Percentiles rank a stretch among this genome's conserved stretches.
Conservation (phyloP, 1,140 invertebrate species). For the Galendromus occidentalis region DNA sequence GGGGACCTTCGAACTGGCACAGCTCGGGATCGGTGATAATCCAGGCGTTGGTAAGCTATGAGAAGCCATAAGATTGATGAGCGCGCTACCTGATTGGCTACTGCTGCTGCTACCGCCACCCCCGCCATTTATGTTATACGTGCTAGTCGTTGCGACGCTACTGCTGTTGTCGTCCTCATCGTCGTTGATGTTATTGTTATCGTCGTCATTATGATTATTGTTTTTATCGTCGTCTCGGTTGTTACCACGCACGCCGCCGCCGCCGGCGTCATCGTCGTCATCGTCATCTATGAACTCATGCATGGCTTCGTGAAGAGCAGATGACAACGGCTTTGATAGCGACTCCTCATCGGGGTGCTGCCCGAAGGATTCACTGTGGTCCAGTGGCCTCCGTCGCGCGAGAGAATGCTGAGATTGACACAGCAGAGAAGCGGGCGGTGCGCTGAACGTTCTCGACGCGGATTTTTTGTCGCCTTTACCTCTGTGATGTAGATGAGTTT, state of each 20-base stretch:
- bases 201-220: too few species aligned
- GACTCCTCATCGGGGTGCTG: background rate
- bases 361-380: background rate
- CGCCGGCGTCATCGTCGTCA: too few species aligned
- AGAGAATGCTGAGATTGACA: background rate
- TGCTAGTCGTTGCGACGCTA: too few species aligned
- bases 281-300: too few species aligned
- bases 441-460: constrained; percentile 4
- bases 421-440: background rate
- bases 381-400: background rate
- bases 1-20: constrained; percentile 19
- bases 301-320: too few species aligned
- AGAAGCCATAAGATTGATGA: background rate
- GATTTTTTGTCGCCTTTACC: background rate
- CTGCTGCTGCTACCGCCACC: too few species aligned
- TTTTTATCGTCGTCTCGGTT: too few species aligned
- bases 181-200: too few species aligned
- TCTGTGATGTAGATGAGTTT: background rate
- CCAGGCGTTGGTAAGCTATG: constrained; percentile 9
- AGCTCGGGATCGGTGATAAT: constrained; percentile 18
- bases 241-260: too few species aligned
- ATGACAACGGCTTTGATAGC: background rate
- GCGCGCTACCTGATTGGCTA: background rate
- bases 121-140: too few species aligned
- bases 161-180: too few species aligned